Base-by-base conservation (phyloP, 2,888 invertebrate species). In the Melieria crassipennis region DNA sequence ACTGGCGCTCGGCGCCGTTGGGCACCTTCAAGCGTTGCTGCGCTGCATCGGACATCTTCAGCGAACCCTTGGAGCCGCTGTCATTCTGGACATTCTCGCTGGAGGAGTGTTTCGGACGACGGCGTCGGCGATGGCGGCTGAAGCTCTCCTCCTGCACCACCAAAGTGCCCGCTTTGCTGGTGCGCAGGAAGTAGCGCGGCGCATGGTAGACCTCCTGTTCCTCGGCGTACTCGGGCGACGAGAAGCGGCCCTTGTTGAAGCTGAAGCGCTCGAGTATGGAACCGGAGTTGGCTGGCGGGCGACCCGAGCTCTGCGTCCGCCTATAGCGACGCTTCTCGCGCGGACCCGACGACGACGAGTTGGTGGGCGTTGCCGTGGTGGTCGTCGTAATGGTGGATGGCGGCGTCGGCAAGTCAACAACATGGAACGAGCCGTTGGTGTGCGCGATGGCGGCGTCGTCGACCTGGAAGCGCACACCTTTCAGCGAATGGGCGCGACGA, bases 111-210 rank as follows among this genome's bases (percentile, higher is more conserved):
- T 62, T 16, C 3, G 64, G 60, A 11, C 78, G 77, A 7, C 87
- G 84, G 57, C 81, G 77, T 63, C 82, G 79, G 16, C 84, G 83
- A 72, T 80, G 80, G 0, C 79, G 78, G 56, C 74, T 79, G 60
- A 88, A 87, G 80, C 85, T 87, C 69, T 89, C 89, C 70, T 89
- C 88, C 67, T 87, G 86, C 68, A 89, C 87, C 70, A 90, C 84
- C 75, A 89, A 80, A 50, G 89, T 89, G 46, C 89, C 89, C 11
- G 89, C 89, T 73, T 88, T 87, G 78, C 88, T 87, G 47, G 88
- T 88, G 76, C 89, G 84, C 65, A 88, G 84, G 74, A 83, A 87
- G 76, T 89, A 89, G 64, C 85, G 86, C 13, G 84, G 84, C 5
- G 77, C 75, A 60, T 76, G 79, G 42, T 77, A 71, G 43, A 81